A percentile compares a stretch with the other conserved stretches of the same genome.
These are phyloP conservation scores for Otolemur garnettii DNA, from an alignment of 2,113 vertebrate species.

Conservation along the genomic window DNA sequence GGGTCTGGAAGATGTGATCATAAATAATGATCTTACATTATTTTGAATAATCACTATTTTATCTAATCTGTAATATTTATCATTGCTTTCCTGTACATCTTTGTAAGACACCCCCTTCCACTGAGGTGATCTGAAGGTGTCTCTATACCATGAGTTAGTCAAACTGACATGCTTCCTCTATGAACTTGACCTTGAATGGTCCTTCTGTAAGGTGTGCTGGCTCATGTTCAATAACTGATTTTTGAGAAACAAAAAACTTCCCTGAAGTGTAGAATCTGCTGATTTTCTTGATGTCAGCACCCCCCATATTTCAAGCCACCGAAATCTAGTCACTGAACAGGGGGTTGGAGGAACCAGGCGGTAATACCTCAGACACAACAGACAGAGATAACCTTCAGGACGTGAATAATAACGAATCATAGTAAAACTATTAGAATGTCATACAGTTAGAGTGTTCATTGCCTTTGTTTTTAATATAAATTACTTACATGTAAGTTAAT, in stretches of 20 bases:
- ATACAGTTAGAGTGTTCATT: background rate
- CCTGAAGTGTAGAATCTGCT: background rate
- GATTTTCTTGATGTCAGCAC: background rate
- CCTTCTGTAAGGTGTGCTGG: background rate
- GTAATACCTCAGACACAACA: fast-evolving
- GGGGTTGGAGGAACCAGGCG: background rate
- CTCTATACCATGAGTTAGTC: background rate
- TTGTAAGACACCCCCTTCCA: background rate
- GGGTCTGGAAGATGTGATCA: background rate
- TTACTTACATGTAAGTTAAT: background rate
- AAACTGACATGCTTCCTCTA: background rate
- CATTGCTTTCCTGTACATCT: background rate
- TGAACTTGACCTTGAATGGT: background rate
- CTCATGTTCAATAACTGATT: background rate
- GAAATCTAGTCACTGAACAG: too few relatives aligned
- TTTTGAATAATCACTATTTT: background rate
- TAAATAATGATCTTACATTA: background rate
- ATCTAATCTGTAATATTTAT: background rate
- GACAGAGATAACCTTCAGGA: fast-evolving
- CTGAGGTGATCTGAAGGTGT: background rate
- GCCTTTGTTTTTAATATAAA: background rate
- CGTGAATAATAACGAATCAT: fast-evolving
- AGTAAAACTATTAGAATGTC: background rate
- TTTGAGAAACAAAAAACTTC: background rate
- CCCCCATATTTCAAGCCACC: background rate